Evolutionary conservation across 2,888 invertebrate species (phyloP).

Genomic region (Aethes cnicana): DNA sequence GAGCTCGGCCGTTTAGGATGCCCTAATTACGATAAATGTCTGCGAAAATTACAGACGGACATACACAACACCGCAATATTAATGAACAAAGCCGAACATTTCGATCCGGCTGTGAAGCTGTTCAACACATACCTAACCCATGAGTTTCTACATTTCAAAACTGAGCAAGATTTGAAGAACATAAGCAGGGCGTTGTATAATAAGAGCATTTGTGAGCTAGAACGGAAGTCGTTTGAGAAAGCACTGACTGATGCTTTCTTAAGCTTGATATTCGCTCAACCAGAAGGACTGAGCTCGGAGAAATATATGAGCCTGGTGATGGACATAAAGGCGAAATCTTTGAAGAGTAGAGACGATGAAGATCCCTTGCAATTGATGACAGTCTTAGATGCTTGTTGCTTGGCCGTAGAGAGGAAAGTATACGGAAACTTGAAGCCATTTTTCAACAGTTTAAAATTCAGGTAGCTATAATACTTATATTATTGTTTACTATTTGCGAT

Average conservation of each 20-base stretch:
- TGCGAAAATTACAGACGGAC: slow-evolving; percentile 61
- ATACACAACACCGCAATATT: slow-evolving; percentile 65
- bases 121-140: slow-evolving; percentile 60
- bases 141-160: slow-evolving; percentile 47
- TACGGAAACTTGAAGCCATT: slow-evolving; percentile 56
- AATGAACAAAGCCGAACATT: slow-evolving; percentile 54
- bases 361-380: slow-evolving; percentile 50
- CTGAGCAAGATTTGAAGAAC: slow-evolving; percentile 51
- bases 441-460: slow-evolving; percentile 52
- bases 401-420: slow-evolving; percentile 37
- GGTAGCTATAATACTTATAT: slow-evolving; percentile 44
- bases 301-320: slow-evolving; percentile 69
- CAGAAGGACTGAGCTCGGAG: slow-evolving; percentile 48
- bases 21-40: slow-evolving; percentile 55
- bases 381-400: slow-evolving; percentile 49
- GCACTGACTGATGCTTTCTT: slow-evolving; percentile 60
- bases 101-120: slow-evolving; percentile 57
- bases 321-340: slow-evolving; percentile 64
- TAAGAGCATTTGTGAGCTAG: slow-evolving; percentile 68
- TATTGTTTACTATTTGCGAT: too few species aligned
- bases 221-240: slow-evolving; percentile 51
- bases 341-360: slow-evolving; percentile 44
- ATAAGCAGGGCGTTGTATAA: slow-evolving; percentile 65
- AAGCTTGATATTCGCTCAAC: slow-evolving; percentile 55
- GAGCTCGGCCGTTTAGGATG: slow-evolving; percentile 52